Percentiles rank a stretch among this genome's conserved stretches.
phyloP scores from a whole-genome alignment of 2,797 vertebrate species.

The Phyllotis vaccarum region DNA sequence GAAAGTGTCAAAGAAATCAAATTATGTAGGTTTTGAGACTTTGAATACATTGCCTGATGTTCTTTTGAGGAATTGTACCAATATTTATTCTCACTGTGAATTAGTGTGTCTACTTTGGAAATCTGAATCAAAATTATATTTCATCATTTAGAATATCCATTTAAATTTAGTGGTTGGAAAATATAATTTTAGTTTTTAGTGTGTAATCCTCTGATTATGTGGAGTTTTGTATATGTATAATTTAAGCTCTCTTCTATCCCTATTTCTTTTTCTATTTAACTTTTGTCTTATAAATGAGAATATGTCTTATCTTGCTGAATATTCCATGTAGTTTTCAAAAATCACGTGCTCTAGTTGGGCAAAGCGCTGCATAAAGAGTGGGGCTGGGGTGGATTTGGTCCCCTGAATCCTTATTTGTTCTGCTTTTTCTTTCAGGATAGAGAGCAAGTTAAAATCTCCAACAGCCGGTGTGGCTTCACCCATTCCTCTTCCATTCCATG shows the following conservation, averaged over 20 bases:
- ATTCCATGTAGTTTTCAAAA: background rate
- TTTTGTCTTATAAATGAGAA: slow-evolving; percentile 5
- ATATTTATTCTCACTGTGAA: background rate
- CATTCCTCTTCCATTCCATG: slow-evolving; percentile 14
- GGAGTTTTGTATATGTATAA: background rate
- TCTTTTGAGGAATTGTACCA: background rate
- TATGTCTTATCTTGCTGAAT: background rate
- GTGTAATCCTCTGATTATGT: background rate
- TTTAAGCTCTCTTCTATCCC: background rate
- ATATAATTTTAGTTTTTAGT: slow-evolving; percentile 43
- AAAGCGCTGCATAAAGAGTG: background rate
- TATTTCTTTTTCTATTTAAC: background rate
- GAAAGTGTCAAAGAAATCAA: background rate
- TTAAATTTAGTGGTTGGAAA: slow-evolving; percentile 7
- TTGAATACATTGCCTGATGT: slow-evolving; percentile 1
- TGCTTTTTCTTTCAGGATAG: background rate
- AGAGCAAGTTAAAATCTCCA: slow-evolving; percentile 21
- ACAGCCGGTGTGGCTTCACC: background rate
- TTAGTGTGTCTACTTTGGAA: background rate
- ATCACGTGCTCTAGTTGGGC: background rate
- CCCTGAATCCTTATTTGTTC: background rate
- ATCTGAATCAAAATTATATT: slow-evolving; percentile 7
- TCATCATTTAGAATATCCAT: slow-evolving; percentile 36
- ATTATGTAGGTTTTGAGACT: slow-evolving; percentile 31
- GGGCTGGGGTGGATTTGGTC: background rate